phyloP scores from a whole-genome alignment of 1,140 invertebrate species.

The Eciton burchellii region DNA sequence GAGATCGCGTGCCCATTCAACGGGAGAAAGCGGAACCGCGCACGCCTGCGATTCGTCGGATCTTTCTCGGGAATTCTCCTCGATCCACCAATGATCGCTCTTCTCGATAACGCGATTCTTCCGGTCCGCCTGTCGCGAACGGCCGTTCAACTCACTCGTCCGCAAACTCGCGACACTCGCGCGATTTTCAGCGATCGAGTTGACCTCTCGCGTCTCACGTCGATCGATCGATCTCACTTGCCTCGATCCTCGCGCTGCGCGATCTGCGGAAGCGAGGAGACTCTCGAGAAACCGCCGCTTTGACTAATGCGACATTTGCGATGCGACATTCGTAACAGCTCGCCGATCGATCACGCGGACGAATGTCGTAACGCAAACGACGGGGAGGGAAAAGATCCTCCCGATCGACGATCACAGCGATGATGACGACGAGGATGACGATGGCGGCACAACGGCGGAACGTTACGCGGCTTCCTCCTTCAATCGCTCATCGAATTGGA shows the following conservation, averaged over 20 bases:
- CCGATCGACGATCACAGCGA: neutral
- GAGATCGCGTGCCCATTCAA: neutral
- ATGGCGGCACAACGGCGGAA: constrained; percentile 5
- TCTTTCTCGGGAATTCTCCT: neutral
- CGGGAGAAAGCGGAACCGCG: neutral
- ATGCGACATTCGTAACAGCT: constrained; percentile 22
- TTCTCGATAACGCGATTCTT: neutral
- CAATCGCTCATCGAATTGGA: constrained; percentile 42
- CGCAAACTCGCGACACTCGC: no score
- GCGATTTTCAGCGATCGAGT: neutral
- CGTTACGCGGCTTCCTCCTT: constrained; percentile 50
- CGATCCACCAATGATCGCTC: no score
- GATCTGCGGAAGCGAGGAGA: constrained; percentile 20
- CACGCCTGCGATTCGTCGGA: no score
- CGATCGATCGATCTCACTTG: neutral
- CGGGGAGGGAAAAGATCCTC: neutral
- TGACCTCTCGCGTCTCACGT: no score
- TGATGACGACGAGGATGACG: constrained; percentile 1
- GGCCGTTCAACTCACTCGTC: no score
- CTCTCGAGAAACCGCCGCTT: neutral
- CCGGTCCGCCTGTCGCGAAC: no score
- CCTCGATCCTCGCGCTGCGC: neutral
- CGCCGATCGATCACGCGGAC: neutral
- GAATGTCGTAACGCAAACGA: constrained; percentile 41
- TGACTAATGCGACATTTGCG: constrained; percentile 33